These are phyloP conservation scores for Leptinotarsa lineolata DNA, from an alignment of 1,140 invertebrate species.

Conservation along the genomic window DNA sequence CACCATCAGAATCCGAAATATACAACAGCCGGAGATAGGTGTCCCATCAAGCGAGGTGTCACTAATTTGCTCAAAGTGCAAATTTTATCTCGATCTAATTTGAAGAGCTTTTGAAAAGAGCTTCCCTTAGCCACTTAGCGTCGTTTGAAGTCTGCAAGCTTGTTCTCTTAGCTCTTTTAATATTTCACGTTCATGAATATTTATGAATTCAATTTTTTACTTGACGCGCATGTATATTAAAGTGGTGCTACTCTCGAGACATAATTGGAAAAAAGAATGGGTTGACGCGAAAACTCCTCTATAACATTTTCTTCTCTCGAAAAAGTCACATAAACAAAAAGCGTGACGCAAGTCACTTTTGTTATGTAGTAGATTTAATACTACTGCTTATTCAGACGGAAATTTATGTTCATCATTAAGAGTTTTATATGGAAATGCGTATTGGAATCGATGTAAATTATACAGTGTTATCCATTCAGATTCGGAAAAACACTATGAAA, in stretches of 20 bases:
- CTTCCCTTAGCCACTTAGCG: constrained; percentile 46
- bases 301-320: too few species aligned
- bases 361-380: neutral
- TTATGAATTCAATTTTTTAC: constrained; percentile 44
- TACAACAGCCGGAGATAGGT: constrained; percentile 12
- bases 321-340: too few species aligned
- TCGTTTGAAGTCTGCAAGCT: constrained; percentile 48
- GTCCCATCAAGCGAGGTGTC: constrained; percentile 43
- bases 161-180: constrained; percentile 49
- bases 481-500: too few species aligned
- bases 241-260: constrained; percentile 24
- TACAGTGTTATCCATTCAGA: too few species aligned
- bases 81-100: constrained; percentile 53
- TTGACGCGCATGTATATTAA: constrained; percentile 29
- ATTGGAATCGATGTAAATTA: too few species aligned
- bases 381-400: too few species aligned
- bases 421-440: too few species aligned
- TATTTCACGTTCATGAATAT: constrained; percentile 52
- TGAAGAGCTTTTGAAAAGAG: constrained; percentile 41
- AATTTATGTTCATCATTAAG: too few species aligned
- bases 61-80: constrained; percentile 53
- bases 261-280: neutral
- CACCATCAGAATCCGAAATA: neutral
- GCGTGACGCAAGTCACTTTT: neutral
- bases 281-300: neutral